Percentiles rank a stretch among this genome's conserved stretches.
Conservation (phyloP, 23 tunicate genomes). For the Ciona savignyi region DNA sequence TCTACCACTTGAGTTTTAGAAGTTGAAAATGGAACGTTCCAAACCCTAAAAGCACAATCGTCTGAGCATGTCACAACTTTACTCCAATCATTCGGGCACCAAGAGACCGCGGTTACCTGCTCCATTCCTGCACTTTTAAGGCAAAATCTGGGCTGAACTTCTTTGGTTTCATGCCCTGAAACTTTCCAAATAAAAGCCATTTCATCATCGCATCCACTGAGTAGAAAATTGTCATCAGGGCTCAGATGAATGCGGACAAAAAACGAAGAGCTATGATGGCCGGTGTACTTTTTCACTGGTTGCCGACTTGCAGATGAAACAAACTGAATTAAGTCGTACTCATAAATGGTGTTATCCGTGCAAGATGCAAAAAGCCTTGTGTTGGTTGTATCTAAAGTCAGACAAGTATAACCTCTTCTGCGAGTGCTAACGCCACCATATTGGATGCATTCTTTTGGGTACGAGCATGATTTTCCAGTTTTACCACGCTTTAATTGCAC, state of each 20-base stretch:
- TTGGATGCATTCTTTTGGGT: conserved; percentile 29
- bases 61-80: conserved; percentile 83
- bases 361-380: conserved; percentile 71
- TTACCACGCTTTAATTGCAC: conserved; percentile 1
- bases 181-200: conserved; percentile 80
- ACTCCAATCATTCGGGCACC: conserved; percentile 58
- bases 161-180: conserved; percentile 5
- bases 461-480: conserved; percentile 1
- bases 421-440: conserved; percentile 65
- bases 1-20: background rate
- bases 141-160: conserved; percentile 2
- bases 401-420: conserved; percentile 66
- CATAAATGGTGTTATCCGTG: conserved; percentile 71
- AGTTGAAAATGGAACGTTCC: conserved; percentile 36
- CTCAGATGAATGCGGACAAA: conserved; percentile 63
- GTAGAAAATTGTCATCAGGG: conserved; percentile 58
- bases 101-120: conserved; percentile 73
- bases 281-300: conserved; percentile 25
- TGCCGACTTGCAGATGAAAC: background rate
- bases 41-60: conserved; percentile 59
- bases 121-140: conserved; percentile 44
- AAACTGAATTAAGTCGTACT: conserved; percentile 22
- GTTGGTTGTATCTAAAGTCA: conserved; percentile 43
- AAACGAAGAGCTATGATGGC: conserved; percentile 66
- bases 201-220: conserved; percentile 74